phyloP scores from a whole-genome alignment of 2,113 vertebrate species.

The Tachuris rubrigastra region DNA sequence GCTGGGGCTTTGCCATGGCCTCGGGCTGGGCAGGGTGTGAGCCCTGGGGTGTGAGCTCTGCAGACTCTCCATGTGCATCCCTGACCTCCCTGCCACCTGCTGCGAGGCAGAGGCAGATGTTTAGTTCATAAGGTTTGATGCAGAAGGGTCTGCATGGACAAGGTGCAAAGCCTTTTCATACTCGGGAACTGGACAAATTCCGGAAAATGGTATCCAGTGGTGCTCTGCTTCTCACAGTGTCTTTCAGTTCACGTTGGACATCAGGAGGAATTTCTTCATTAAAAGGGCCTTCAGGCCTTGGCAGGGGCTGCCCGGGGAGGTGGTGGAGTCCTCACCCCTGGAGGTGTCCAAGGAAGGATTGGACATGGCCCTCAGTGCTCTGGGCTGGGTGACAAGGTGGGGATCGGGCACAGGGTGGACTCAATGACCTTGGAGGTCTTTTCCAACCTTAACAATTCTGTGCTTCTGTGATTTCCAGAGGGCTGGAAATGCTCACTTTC shows the following conservation, averaged over 20 bases:
- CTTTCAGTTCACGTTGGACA: not conserved
- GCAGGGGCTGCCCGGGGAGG: not conserved
- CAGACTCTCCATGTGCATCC: not conserved
- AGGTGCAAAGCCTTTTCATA: not conserved
- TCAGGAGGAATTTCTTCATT: not conserved
- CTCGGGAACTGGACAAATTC: not conserved
- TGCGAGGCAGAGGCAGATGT: not conserved
- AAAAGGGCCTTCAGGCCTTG: no score
- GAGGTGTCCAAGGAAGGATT: no score
- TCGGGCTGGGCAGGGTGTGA: rapidly evolving
- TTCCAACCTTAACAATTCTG: not conserved
- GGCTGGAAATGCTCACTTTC: rapidly evolving
- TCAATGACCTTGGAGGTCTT: no score
- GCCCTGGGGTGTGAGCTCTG: not conserved
- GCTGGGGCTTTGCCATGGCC: not conserved
- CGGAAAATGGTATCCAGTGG: no score
- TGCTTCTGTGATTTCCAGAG: not conserved
- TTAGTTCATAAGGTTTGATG: not conserved
- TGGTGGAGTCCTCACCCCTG: not conserved
- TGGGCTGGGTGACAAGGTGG: not conserved
- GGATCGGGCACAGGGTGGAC: rapidly evolving
- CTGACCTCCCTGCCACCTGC: not conserved
- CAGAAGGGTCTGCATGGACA: not conserved
- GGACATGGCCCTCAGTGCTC: not conserved
- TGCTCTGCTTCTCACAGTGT: not conserved